phyloP scores from a whole-genome alignment of 2,113 vertebrate species.

The Gallinago jamesoni region DNA sequence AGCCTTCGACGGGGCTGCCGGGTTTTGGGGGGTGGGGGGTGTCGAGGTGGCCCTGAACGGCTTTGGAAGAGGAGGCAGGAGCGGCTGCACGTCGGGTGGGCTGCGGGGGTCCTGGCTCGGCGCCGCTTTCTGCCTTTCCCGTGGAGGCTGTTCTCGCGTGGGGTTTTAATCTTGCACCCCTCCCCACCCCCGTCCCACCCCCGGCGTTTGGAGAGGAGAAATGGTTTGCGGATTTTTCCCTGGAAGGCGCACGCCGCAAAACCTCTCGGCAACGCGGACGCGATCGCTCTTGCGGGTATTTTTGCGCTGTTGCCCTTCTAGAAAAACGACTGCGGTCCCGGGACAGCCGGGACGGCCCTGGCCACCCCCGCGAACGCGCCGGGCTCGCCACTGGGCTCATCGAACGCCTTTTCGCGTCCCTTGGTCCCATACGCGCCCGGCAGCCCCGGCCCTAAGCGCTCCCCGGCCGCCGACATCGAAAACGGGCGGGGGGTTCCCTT shows the following conservation, averaged over 20 bases:
- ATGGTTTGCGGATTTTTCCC: neutral
- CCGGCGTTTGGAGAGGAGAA: neutral
- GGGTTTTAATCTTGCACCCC: neutral
- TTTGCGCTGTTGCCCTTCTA: neutral
- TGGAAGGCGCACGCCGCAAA: neutral
- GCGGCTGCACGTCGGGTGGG: neutral
- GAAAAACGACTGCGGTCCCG: neutral
- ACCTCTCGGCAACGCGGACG: neutral
- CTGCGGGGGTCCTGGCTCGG: neutral
- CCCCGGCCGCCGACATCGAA: neutral
- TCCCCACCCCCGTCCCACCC: neutral
- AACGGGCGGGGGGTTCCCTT: neutral
- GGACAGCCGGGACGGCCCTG: neutral
- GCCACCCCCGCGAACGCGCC: neutral
- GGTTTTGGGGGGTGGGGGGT: neutral
- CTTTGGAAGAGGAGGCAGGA: neutral
- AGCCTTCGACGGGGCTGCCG: neutral
- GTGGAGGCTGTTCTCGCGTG: neutral
- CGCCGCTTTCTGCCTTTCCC: neutral
- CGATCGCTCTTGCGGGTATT: neutral
- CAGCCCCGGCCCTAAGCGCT: neutral
- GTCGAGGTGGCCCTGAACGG: neutral
- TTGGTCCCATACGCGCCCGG: neutral
- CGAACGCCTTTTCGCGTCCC: fast-evolving
- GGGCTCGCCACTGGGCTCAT: neutral